These are phyloP conservation scores for Beris chalybata DNA, from an alignment of 2,888 invertebrate species.

Conservation along the genomic window DNA sequence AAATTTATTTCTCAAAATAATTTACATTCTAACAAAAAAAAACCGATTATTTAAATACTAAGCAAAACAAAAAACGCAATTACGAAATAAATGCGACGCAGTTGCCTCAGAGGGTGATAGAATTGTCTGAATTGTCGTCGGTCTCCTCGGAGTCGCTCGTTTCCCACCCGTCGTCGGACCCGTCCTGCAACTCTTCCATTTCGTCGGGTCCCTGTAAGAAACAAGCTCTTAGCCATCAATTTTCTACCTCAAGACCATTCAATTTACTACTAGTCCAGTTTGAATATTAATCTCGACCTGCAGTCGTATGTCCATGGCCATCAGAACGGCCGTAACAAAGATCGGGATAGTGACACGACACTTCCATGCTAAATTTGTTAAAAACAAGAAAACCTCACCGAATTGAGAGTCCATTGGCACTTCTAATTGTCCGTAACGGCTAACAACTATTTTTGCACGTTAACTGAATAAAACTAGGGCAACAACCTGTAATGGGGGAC, in stretches of 20 bases:
- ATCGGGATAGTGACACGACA: slow-evolving; percentile 69
- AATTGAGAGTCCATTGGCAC: slow-evolving; percentile 53
- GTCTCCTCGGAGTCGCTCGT: slow-evolving; percentile 10
- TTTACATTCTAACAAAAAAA: too few relatives aligned
- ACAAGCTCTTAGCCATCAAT: background rate
- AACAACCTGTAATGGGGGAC: background rate
- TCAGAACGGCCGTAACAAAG: slow-evolving; percentile 66
- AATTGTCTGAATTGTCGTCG: background rate
- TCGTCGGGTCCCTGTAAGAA: slow-evolving; percentile 14
- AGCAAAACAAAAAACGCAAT: too few relatives aligned
- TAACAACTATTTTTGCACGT: too few relatives aligned
- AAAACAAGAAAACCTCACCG: slow-evolving; percentile 63
- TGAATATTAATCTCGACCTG: slow-evolving; percentile 69
- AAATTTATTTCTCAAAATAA: too few relatives aligned
- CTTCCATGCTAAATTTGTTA: slow-evolving; percentile 72
- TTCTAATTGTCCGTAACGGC: too few relatives aligned
- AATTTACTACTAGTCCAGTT: slow-evolving; percentile 52
- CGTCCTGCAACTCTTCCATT: slow-evolving; percentile 19
- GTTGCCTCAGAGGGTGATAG: too few relatives aligned
- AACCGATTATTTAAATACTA: too few relatives aligned
- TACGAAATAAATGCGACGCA: too few relatives aligned
- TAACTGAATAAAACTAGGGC: too few relatives aligned
- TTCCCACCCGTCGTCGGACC: slow-evolving; percentile 21
- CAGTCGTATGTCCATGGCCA: slow-evolving; percentile 68
- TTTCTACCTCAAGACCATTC: background rate